Percentiles rank a stretch among this genome's conserved stretches.
Conservation (phyloP, 2,113 vertebrate species). For the Odontophorus gujanensis region DNA sequence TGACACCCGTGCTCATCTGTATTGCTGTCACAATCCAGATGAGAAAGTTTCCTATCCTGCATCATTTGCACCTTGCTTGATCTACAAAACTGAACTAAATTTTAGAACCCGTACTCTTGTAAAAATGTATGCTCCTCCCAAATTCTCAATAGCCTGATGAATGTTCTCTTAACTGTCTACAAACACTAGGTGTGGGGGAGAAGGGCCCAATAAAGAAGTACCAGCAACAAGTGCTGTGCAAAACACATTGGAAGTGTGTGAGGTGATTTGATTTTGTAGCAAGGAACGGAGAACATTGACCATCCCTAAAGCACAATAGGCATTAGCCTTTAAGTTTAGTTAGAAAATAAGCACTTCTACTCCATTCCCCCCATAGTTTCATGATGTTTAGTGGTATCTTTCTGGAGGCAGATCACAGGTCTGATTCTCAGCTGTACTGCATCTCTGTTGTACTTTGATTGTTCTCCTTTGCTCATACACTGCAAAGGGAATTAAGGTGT, state of each 20-base stretch:
- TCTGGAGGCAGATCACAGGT: background rate
- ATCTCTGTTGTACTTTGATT: background rate
- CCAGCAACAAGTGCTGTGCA: background rate
- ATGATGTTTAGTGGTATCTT: background rate
- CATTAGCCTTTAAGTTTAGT: background rate
- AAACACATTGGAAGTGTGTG: background rate
- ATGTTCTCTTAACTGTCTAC: background rate
- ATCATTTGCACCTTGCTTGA: background rate
- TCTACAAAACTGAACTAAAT: background rate
- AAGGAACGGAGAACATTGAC: background rate
- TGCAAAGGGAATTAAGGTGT: background rate
- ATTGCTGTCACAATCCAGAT: background rate
- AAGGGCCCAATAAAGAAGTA: background rate
- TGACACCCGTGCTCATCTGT: background rate
- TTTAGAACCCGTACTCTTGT: background rate
- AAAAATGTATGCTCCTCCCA: background rate
- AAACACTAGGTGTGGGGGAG: background rate
- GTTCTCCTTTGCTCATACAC: background rate
- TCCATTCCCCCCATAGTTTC: background rate
- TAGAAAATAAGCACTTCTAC: background rate
- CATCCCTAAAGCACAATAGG: fast-evolving
- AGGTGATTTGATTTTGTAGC: background rate
- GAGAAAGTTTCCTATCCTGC: background rate
- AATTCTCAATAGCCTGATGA: background rate
- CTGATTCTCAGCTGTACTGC: background rate